These are phyloP conservation scores for Nylanderia fulva DNA, from an alignment of 1,140 invertebrate species.

Conservation along the genomic window DNA sequence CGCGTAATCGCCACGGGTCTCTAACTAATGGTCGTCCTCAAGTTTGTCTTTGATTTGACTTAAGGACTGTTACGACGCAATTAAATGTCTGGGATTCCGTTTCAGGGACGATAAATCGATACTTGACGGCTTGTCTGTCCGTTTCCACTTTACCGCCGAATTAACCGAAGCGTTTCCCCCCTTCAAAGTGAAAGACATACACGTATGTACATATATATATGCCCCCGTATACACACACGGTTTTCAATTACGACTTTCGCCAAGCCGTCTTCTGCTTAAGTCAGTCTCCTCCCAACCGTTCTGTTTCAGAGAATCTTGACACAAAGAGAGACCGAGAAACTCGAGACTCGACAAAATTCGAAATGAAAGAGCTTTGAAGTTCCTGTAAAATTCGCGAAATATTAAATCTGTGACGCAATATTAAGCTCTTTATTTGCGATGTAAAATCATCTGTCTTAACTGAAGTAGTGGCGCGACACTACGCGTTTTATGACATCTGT, in stretches of 20 bases:
- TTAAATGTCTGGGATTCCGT: slow-evolving; percentile 49
- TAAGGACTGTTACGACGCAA: slow-evolving; percentile 43
- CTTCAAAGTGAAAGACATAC: slow-evolving; percentile 24
- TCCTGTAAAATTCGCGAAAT: not conserved
- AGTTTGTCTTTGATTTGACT: slow-evolving; percentile 60
- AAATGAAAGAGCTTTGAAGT: not conserved
- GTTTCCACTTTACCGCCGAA: slow-evolving; percentile 52
- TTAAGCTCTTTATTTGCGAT: slow-evolving; percentile 6
- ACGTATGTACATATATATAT: too few species aligned
- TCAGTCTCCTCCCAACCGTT: not conserved
- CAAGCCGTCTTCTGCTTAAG: slow-evolving; percentile 19
- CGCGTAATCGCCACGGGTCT: slow-evolving; percentile 27
- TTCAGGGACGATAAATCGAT: slow-evolving; percentile 56
- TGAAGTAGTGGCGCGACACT: not conserved
- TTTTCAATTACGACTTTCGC: slow-evolving; percentile 43
- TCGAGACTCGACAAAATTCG: not conserved
- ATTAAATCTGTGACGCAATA: not conserved
- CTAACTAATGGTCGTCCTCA: slow-evolving; percentile 37
- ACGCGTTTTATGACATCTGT: not conserved
- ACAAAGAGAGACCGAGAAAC: not conserved
- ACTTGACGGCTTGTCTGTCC: slow-evolving; percentile 54
- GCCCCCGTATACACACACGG: not conserved
- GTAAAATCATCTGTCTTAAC: not conserved
- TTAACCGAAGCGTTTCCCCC: slow-evolving; percentile 22
- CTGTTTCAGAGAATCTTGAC: not conserved